Evolutionary conservation across 2,888 invertebrate species (phyloP), one percentile per base, ranked within the genome.

Genomic region (Hemaris fuciformis): DNA sequence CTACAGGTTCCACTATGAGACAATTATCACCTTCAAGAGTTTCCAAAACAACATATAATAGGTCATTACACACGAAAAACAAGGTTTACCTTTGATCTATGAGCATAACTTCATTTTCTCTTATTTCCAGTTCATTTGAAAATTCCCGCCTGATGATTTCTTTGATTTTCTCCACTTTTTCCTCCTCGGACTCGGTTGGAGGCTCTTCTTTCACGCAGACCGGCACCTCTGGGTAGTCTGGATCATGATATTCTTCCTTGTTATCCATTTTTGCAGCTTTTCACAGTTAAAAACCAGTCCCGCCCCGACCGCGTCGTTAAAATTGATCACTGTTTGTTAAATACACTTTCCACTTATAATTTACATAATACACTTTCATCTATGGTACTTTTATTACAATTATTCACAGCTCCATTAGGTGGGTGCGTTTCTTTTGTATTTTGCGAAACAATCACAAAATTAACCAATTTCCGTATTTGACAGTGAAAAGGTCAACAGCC

Each of bases 141-240:
- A 97, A 97, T 84, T 97, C 96, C 63, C 93, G 93, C 69, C 94
- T 93, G 31, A 97, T 93, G 59, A 97, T 95, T 25, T 91, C 86
- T 68, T 93, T 90, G 64, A 95, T 93, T 81, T 91, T 94, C 22
- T 85, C 81, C 38, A 86, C 74, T 80, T 89, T 88, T 70, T 89
- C 87, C 57, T 93, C 93, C 60, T 89, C 87, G 0, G 83, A 69
- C 20, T 77, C 34, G 34, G 63, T 75, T 48, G 69, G 71, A 0
- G 76, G 70, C 63, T 85, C 84, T 62, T 84, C 83, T 62, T 83
- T 83, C 2, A 80, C 75, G 59, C 72, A 71, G 23, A 74, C 72
- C 8, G 81, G 69, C 5, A 71, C 75, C 62, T 85, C 91, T 10
- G 90, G 87, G 73, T 94, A 94, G 71, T 94, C 94, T 3, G 94